A percentile compares a stretch with the other conserved stretches of the same genome.
Conservation (phyloP, 2,797 vertebrate species). For the Sebastes itinus region DNA sequence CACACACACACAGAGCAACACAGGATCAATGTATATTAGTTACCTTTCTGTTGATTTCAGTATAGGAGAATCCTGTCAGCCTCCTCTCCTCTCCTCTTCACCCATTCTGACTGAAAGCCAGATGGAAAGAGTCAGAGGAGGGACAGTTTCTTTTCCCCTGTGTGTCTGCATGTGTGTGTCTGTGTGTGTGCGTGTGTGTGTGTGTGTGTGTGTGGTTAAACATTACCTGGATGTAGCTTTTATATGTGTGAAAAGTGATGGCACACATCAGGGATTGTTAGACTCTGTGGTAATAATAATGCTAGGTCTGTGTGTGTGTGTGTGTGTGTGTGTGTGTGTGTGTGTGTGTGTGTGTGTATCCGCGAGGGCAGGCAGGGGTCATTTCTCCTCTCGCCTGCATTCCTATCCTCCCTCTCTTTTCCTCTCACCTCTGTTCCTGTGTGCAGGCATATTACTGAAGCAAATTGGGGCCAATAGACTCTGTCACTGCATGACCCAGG, state of each 20-base stretch:
- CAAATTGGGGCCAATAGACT: conserved; percentile 78
- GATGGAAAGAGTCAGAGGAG: background rate
- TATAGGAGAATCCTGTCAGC: conserved; percentile 16
- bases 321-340: background rate
- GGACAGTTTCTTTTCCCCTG: background rate
- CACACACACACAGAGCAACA: background rate
- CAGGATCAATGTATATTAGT: conserved; percentile 68
- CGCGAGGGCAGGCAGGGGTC: conserved; percentile 29
- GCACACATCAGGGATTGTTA: conserved; percentile 23
- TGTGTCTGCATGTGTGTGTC: background rate
- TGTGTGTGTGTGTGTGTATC: background rate
- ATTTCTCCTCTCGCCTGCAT: conserved; percentile 25
- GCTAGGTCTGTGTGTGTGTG: background rate
- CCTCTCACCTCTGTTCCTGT: conserved; percentile 54
- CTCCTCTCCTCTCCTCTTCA: background rate
- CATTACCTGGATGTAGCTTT: background rate
- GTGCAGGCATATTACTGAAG: conserved; percentile 66
- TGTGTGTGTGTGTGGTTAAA: background rate
- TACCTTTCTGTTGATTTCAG: conserved; percentile 61
- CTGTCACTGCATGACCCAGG: conserved; percentile 68
- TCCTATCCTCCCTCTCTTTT: conserved; percentile 26
- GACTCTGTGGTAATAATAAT: conserved; percentile 19
- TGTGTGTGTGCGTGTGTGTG: background rate
- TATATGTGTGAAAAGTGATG: conserved; percentile 5
- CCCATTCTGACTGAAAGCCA: conserved; percentile 8